Conservation (phyloP, 2,888 invertebrate species). For the Macrosoma leucophasiata region DNA sequence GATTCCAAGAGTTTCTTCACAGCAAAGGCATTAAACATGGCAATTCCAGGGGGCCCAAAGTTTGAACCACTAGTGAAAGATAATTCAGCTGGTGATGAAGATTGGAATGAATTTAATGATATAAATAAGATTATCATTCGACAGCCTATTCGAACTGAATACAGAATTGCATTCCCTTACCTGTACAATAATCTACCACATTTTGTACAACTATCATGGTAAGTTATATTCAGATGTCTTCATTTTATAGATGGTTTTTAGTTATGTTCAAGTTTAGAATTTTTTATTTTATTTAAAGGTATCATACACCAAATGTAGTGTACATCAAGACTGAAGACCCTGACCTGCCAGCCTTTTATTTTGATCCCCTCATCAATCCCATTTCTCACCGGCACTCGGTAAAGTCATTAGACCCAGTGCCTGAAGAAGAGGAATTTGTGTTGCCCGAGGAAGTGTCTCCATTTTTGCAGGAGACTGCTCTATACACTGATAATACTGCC, state of each 20-base stretch:
- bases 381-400: conserved; percentile 95
- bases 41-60: conserved; percentile 99
- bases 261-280: not conserved
- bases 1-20: conserved; percentile 99
- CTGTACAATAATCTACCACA: conserved; percentile 99
- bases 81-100: conserved; percentile 97
- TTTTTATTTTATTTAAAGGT: conserved; percentile 77
- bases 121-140: conserved; percentile 99
- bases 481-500: conserved; percentile 99
- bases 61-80: conserved; percentile 99
- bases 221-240: conserved; percentile 47
- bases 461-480: conserved; percentile 93
- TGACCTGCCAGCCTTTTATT: conserved; percentile 99
- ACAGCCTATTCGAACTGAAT: conserved; percentile 98
- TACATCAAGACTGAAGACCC: conserved; percentile 99
- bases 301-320: conserved; percentile 99
- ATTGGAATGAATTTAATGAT: conserved; percentile 99
- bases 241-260: not conserved
- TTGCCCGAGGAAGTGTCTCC: conserved; percentile 94
- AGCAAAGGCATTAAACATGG: conserved; percentile 99
- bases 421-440: conserved; percentile 96
- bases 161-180: conserved; percentile 99
- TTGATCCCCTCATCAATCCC: conserved; percentile 99
- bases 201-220: conserved; percentile 99
- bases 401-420: conserved; percentile 88